These are phyloP conservation scores for Echinarachnius parma DNA, from an alignment of 53 echinoderm and acorn worm species.

Conservation along the genomic window DNA sequence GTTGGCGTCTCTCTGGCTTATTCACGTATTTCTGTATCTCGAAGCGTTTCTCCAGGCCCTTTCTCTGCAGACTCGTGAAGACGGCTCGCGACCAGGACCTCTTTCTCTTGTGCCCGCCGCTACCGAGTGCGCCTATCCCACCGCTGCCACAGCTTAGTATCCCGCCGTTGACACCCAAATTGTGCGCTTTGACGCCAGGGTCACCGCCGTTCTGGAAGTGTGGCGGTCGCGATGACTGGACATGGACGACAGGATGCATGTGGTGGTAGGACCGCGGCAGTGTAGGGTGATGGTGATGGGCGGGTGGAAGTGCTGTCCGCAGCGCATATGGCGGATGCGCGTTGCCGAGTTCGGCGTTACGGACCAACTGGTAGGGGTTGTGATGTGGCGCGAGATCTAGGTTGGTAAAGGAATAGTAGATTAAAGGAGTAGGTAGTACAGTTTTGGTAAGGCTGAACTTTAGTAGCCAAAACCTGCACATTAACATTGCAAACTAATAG, in stretches of 20 bases:
- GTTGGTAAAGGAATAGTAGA: no score
- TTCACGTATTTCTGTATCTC: conserved; percentile 96
- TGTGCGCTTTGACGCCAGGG: conserved; percentile 1
- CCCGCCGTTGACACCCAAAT: background rate
- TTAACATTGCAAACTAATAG: no score
- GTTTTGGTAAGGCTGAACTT: no score
- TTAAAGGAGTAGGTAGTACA: no score
- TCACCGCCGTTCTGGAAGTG: conserved; percentile 1
- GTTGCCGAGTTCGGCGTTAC: conserved; percentile 13
- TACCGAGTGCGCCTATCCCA: background rate
- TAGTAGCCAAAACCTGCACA: no score
- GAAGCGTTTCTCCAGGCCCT: conserved; percentile 91
- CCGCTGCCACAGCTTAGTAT: conserved; percentile 12
- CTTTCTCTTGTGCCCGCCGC: conserved; percentile 64
- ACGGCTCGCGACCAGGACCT: conserved; percentile 97
- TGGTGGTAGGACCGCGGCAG: conserved; percentile 41
- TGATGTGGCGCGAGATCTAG: background rate
- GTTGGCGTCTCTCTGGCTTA: conserved; percentile 89
- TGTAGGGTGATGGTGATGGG: conserved; percentile 30
- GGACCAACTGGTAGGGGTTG: conserved; percentile 18
- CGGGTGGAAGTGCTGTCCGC: conserved; percentile 26
- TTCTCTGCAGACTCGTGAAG: conserved; percentile 90
- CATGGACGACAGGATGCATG: background rate
- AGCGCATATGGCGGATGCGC: conserved; percentile 31
- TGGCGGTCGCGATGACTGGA: background rate